Conservation (phyloP, 2,797 vertebrate species). For the Lepus townsendii region DNA sequence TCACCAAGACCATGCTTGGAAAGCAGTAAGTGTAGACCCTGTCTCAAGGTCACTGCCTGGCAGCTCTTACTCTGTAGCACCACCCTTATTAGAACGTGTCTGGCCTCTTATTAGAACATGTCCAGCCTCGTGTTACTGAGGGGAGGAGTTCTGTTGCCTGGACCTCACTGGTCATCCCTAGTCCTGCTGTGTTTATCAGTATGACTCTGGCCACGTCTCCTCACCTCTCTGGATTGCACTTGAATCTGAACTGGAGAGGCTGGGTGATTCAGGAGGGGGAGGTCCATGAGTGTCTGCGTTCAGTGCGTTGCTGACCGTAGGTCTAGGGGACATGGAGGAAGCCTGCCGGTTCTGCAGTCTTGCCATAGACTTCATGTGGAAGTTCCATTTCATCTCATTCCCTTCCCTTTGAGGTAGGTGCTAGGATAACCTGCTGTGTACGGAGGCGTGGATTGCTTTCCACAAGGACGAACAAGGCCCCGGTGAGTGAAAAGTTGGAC, state of each 20-base stretch:
- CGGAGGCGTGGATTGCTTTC: constrained; percentile 48
- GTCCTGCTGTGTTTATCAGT: background rate
- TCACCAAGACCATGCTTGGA: background rate
- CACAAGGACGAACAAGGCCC: background rate
- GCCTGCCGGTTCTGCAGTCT: constrained; percentile 12
- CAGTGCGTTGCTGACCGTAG: background rate
- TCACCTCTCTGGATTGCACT: background rate
- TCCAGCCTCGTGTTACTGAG: background rate
- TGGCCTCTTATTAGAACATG: background rate
- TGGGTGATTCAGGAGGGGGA: background rate
- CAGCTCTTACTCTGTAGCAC: background rate
- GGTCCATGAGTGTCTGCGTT: background rate
- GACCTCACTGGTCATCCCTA: background rate
- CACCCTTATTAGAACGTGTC: background rate
- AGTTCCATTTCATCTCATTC: constrained; percentile 53
- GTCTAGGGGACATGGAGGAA: constrained; percentile 17
- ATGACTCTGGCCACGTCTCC: background rate
- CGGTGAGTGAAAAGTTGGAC: background rate
- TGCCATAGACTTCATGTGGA: constrained; percentile 12
- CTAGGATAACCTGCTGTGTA: constrained; percentile 2
- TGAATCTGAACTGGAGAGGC: background rate
- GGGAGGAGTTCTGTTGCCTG: background rate
- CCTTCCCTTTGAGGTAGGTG: constrained; percentile 3
- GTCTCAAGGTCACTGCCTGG: background rate
- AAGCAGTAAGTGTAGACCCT: background rate